These are phyloP conservation scores for Camptogramma bilineatum DNA, from an alignment of 2,888 invertebrate species.

Conservation along the genomic window DNA sequence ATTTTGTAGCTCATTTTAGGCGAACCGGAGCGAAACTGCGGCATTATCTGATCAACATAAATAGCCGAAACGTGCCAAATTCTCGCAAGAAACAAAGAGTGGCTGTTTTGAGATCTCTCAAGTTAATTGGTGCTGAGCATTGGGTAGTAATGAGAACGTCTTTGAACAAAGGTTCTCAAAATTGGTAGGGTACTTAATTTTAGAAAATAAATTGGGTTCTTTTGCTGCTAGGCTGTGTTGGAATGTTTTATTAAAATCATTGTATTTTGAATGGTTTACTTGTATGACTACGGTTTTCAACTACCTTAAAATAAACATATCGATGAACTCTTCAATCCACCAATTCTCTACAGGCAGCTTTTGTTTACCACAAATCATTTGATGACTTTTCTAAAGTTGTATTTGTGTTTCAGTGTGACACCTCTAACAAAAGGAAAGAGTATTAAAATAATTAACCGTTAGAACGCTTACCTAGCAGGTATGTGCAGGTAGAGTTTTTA, in stretches of 20 bases:
- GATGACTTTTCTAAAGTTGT: too few relatives aligned
- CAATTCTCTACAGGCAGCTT: too few relatives aligned
- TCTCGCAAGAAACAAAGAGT: slow-evolving; percentile 68
- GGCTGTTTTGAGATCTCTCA: slow-evolving; percentile 59
- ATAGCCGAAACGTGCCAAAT: slow-evolving; percentile 74
- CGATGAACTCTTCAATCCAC: too few relatives aligned
- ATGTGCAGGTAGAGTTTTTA: background rate
- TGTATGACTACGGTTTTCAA: too few relatives aligned
- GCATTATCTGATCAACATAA: slow-evolving; percentile 65
- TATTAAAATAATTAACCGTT: too few relatives aligned
- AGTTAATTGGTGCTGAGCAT: slow-evolving; percentile 68
- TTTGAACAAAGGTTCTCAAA: slow-evolving; percentile 19
- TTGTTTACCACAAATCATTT: too few relatives aligned
- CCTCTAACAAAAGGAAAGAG: too few relatives aligned
- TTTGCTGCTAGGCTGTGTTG: background rate
- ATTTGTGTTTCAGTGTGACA: too few relatives aligned
- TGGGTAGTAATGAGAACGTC: slow-evolving; percentile 58
- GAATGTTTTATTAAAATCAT: background rate
- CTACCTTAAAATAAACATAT: too few relatives aligned
- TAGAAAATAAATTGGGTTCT: slow-evolving; percentile 3
- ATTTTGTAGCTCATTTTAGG: slow-evolving; percentile 28
- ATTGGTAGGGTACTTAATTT: background rate
- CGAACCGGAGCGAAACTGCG: slow-evolving; percentile 36
- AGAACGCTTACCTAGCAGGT: background rate
- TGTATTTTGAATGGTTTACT: background rate